These are phyloP conservation scores for Anoplophora glabripennis DNA, from an alignment of 1,140 invertebrate species.

Conservation along the genomic window DNA sequence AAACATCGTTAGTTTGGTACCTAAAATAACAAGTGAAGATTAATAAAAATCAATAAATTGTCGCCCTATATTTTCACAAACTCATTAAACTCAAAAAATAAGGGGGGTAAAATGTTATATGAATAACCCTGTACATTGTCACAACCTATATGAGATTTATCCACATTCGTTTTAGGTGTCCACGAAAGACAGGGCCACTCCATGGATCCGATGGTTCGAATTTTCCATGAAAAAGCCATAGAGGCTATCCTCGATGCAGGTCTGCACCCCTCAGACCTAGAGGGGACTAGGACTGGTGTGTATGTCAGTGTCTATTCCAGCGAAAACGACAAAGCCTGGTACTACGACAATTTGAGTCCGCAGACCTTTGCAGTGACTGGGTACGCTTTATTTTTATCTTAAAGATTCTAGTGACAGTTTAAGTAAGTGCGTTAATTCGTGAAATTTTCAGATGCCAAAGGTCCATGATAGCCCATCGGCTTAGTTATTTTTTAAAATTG, in stretches of 20 bases:
- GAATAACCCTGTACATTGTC: too few species aligned
- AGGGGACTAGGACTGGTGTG: constrained; percentile 74
- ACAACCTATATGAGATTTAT: too few species aligned
- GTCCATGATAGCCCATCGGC: constrained; percentile 88
- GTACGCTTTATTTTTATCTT: too few species aligned
- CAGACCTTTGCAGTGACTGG: constrained; percentile 61
- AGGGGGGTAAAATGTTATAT: too few species aligned
- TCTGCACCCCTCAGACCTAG: constrained; percentile 57
- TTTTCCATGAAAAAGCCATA: constrained; percentile 79
- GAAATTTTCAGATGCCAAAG: constrained; percentile 66
- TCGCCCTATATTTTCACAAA: too few species aligned
- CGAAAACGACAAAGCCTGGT: constrained; percentile 70
- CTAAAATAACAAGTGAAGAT: too few species aligned
- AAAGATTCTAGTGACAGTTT: too few species aligned
- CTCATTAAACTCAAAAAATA: too few species aligned
- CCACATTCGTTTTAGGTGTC: constrained; percentile 50
- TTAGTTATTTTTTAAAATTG: constrained; percentile 72
- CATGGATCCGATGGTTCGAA: constrained; percentile 86
- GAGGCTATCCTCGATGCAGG: constrained; percentile 91
- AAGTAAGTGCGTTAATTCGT: too few species aligned
- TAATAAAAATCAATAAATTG: too few species aligned
- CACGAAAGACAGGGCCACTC: constrained; percentile 79
- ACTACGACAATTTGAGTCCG: constrained; percentile 62
- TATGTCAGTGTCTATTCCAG: constrained; percentile 78
- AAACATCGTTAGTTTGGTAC: too few species aligned